phyloP scores from a whole-genome alignment of 2,888 invertebrate species.

The Brenthis ino region DNA sequence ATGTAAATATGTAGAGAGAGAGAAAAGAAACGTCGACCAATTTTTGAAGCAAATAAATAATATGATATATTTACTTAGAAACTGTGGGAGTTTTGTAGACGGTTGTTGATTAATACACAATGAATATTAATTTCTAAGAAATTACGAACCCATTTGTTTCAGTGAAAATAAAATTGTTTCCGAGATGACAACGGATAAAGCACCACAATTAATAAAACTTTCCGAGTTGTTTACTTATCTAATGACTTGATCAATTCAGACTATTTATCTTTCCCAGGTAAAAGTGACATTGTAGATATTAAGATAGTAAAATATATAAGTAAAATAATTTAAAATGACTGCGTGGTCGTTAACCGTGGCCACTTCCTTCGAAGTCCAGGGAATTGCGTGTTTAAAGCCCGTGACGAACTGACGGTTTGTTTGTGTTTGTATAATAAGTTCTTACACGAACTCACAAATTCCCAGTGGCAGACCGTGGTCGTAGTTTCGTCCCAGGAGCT shows the following conservation, averaged over 20 bases:
- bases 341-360: conserved; percentile 15
- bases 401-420: conserved; percentile 40
- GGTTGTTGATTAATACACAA: conserved; percentile 17
- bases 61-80: conserved; percentile 5
- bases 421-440: conserved; percentile 42
- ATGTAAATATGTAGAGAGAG: too few relatives aligned
- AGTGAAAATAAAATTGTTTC: conserved; percentile 19
- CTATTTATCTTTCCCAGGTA: background rate
- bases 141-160: conserved; percentile 11
- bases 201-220: conserved; percentile 19
- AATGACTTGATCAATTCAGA: conserved; percentile 8
- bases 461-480: conserved; percentile 47
- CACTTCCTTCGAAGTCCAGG: conserved; percentile 40
- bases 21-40: background rate
- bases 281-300: background rate
- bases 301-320: background rate
- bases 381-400: conserved; percentile 52
- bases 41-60: background rate
- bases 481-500: conserved; percentile 53
- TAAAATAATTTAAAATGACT: background rate
- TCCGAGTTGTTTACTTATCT: conserved; percentile 16
- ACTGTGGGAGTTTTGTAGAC: conserved; percentile 8
- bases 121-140: conserved; percentile 19
- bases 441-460: conserved; percentile 52
- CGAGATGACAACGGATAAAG: conserved; percentile 19